Conservation (phyloP, 1,140 invertebrate species). For the Formica exsecta region DNA sequence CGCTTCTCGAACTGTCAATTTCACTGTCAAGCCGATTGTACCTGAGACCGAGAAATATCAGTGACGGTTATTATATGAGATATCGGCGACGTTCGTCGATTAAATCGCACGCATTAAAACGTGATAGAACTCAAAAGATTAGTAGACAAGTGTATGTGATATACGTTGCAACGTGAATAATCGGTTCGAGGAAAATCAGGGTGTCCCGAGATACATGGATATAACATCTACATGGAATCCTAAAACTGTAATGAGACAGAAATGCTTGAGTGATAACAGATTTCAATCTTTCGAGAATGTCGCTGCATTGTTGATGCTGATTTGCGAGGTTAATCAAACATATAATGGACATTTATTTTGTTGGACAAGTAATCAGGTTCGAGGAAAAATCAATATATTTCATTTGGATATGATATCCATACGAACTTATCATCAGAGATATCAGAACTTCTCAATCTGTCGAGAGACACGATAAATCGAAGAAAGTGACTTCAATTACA, state of each 20-base stretch:
- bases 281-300: not conserved
- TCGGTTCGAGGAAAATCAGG: not conserved
- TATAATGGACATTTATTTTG: not conserved
- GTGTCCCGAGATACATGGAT: not conserved
- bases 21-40: constrained; percentile 1
- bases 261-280: not conserved
- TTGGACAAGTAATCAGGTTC: not conserved
- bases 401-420: not conserved
- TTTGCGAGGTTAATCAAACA: not conserved
- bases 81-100: not conserved
- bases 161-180: not conserved
- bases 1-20: constrained; percentile 28
- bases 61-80: not conserved
- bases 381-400: not conserved
- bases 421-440: not conserved
- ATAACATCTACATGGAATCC: not conserved
- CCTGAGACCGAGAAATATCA: not conserved
- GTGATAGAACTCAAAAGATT: not conserved
- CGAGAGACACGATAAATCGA: not conserved
- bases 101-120: too few relatives aligned
- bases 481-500: not conserved
- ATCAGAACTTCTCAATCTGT: not conserved
- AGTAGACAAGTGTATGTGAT: not conserved
- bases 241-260: not conserved
- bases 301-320: not conserved